Evolutionary conservation across 1,140 invertebrate species (phyloP), one percentile per base, ranked within the genome.

Genomic region (Listronotus bonariensis): DNA sequence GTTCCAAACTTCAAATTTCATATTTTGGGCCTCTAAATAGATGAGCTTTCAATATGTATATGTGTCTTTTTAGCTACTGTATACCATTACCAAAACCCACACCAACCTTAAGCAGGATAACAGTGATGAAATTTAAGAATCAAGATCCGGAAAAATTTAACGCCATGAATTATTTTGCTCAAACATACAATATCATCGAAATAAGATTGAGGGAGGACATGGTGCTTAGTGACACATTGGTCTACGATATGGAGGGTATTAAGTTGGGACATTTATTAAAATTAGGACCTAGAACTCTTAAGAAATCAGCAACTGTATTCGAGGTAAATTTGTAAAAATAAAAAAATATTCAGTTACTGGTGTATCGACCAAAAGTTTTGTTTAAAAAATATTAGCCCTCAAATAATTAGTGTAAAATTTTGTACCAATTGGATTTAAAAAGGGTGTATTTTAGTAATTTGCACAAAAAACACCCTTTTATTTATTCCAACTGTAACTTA

Each of bases 281-380:
- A 57, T 15, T 65, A 31, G 58, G 60, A 1, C 51, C 60, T 3
- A 58, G 42, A 32, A 7, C 53, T 6, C n/a, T 71, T 6, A 64
- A 59, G 55, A 69, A 69, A 48, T 15, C 65, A 32, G 36, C 43
- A 6, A 61, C 18, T 20, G 46, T 71, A 14, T 59, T 69, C 7
- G 65, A 71, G 62, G 70, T 71, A 65, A 58, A 14, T 55, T 55
- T 17, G n/a, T n/a, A n/a, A n/a, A n/a, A n/a, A n/a, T n/a, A n/a
- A n/a, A n/a, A n/a, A n/a, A n/a, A n/a, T n/a, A n/a, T n/a, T n/a
- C n/a, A n/a, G n/a, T n/a, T n/a, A n/a, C n/a, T n/a, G n/a, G n/a
- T n/a, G n/a, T n/a, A n/a, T n/a, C n/a, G n/a, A n/a, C n/a, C n/a
- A n/a, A n/a, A n/a, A n/a, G n/a, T n/a, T n/a, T n/a, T n/a, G n/a